Conservation (phyloP, 1,140 invertebrate species). For the Heterodera carotae region DNA sequence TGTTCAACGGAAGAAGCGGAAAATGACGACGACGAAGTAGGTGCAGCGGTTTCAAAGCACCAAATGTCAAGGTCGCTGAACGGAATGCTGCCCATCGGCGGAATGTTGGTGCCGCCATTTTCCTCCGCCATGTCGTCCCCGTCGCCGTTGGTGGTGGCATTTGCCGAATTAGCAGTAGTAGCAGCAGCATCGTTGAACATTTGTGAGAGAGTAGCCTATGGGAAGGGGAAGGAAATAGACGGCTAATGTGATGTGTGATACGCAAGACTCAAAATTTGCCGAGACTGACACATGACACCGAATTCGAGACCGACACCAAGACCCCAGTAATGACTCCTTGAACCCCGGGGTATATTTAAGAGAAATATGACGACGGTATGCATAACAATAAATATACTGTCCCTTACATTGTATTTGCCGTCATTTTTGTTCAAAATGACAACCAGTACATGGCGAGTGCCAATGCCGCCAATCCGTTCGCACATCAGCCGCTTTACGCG, state of each 20-base stretch:
- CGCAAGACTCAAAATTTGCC: too few relatives aligned
- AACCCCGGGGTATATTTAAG: too few relatives aligned
- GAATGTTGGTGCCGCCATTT: background rate
- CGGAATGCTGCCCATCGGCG: background rate
- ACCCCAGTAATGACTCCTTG: too few relatives aligned
- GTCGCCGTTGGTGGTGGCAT: background rate
- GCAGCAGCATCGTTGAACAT: background rate
- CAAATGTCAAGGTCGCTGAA: constrained; percentile 3
- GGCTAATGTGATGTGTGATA: too few relatives aligned
- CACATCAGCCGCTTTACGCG: background rate
- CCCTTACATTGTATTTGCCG: background rate
- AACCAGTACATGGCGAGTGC: background rate
- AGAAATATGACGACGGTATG: too few relatives aligned
- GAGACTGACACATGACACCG: too few relatives aligned
- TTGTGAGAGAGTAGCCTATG: background rate
- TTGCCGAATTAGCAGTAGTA: too few relatives aligned
- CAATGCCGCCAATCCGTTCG: background rate
- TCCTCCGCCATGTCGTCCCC: background rate
- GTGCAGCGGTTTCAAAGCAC: constrained; percentile 6
- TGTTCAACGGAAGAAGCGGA: too few relatives aligned
- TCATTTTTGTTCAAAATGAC: background rate
- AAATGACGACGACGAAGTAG: too few relatives aligned
- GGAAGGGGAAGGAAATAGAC: too few relatives aligned
- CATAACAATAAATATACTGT: background rate
- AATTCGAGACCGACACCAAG: too few relatives aligned